Evolutionary conservation across 2,113 vertebrate species (phyloP).

Genomic region (Circaetus gallicus): DNA sequence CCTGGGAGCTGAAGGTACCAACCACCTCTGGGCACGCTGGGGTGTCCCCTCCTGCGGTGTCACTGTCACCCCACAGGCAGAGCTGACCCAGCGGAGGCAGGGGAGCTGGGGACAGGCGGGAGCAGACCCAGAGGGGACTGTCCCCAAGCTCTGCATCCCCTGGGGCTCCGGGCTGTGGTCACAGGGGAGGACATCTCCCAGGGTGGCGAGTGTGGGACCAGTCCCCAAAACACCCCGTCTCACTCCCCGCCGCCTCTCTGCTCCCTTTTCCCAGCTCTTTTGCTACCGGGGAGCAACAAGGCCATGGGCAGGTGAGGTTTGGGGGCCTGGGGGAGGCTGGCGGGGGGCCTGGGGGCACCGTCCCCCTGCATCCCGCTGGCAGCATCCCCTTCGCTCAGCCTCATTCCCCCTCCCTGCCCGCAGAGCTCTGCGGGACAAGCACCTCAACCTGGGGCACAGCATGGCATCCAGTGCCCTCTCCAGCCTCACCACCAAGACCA

Average conservation of each 20-base stretch:
- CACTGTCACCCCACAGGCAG: not conserved
- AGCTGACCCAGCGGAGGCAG: not conserved
- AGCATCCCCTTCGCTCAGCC: not conserved
- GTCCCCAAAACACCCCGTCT: rapidly evolving
- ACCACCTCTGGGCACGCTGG: rapidly evolving
- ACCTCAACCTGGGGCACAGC: constrained; percentile 77
- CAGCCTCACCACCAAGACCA: constrained; percentile 74
- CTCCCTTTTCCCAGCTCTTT: constrained; percentile 40
- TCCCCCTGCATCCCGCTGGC: rapidly evolving
- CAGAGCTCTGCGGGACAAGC: constrained; percentile 16
- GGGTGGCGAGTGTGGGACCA: not conserved
- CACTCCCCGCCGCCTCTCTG: not conserved
- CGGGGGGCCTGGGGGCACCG: rapidly evolving
- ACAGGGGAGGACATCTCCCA: rapidly evolving
- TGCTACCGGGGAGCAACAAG: constrained; percentile 8
- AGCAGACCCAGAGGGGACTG: not conserved
- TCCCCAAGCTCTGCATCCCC: not conserved
- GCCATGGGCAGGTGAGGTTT: constrained; percentile 55
- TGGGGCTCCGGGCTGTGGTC: not conserved
- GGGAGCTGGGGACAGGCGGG: not conserved
- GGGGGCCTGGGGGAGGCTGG: not conserved
- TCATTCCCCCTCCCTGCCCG: not conserved
- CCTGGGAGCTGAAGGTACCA: constrained; percentile 86
- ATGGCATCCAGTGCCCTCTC: constrained; percentile 81
- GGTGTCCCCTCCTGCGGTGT: not conserved